Evolutionary conservation across 1,140 invertebrate genomes (phyloP).

Genomic region (Delia radicum): DNA sequence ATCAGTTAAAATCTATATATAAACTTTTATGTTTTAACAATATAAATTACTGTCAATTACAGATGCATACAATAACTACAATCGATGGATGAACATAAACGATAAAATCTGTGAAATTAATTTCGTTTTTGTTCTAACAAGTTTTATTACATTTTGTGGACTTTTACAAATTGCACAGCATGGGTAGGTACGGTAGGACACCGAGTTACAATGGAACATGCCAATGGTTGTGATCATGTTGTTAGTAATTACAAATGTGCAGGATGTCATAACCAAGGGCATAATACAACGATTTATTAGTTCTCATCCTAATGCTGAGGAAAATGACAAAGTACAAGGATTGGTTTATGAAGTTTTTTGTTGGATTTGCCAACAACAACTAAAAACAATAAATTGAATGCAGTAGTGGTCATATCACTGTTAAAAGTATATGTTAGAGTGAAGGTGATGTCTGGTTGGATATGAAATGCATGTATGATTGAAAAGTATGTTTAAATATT

Average conservation of each 20-base stretch:
- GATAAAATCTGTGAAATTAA: slow-evolving; percentile 21
- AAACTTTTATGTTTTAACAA: background rate
- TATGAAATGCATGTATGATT: background rate
- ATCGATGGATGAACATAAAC: background rate
- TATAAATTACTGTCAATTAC: slow-evolving; percentile 16
- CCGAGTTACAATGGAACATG: background rate
- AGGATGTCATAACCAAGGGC: slow-evolving; percentile 20
- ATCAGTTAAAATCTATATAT: background rate
- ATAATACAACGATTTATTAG: slow-evolving; percentile 5
- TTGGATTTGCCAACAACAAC: background rate
- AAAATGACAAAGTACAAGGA: slow-evolving; percentile 8
- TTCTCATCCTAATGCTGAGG: slow-evolving; percentile 4
- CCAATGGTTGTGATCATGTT: background rate
- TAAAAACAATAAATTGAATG: background rate
- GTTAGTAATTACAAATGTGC: slow-evolving; percentile 6
- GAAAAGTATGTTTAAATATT: too few species aligned
- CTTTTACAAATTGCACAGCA: background rate
- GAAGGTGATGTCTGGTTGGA: background rate
- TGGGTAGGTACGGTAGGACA: too few species aligned
- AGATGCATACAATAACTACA: slow-evolving; percentile 5
- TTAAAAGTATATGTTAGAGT: background rate
- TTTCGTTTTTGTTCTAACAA: background rate
- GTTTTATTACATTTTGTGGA: background rate
- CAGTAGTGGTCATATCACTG: background rate
- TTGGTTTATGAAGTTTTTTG: background rate